These are phyloP conservation scores for Cariama cristata DNA, from an alignment of 2,113 vertebrate genomes.

Conservation along the genomic window DNA sequence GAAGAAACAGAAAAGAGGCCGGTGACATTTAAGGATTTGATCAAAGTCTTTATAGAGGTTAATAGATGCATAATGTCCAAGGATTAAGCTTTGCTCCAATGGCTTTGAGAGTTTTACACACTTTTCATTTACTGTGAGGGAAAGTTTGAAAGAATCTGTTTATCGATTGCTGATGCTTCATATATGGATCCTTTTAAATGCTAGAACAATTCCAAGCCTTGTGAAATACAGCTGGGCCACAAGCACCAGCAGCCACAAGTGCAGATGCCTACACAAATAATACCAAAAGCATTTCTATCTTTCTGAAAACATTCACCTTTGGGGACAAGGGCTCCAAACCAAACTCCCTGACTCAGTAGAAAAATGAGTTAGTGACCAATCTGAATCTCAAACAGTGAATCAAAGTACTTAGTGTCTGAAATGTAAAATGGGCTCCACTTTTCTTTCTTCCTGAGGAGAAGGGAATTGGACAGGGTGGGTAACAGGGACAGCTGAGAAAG, in stretches of 20 bases:
- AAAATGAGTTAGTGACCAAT: not conserved
- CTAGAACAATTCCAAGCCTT: not conserved
- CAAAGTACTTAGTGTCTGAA: not conserved
- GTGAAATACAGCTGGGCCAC: not conserved
- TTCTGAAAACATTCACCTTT: not conserved
- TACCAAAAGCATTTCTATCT: not conserved
- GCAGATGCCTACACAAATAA: not conserved
- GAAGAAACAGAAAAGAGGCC: slow-evolving; percentile 1
- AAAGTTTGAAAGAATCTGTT: not conserved
- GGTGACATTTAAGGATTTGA: slow-evolving; percentile 44
- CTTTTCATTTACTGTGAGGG: not conserved
- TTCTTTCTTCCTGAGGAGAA: not conserved
- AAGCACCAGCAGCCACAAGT: not conserved
- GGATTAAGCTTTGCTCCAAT: slow-evolving; percentile 21
- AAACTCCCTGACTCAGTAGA: not conserved
- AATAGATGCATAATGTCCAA: slow-evolving; percentile 18
- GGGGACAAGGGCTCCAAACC: not conserved
- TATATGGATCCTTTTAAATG: not conserved
- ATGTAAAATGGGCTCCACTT: not conserved
- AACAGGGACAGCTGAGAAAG: not conserved
- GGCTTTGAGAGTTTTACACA: not conserved
- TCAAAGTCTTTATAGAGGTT: slow-evolving; percentile 41
- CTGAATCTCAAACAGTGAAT: not conserved
- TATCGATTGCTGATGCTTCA: not conserved
- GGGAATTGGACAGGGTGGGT: not conserved